A percentile compares a stretch with the other conserved stretches of the same genome.
phyloP scores from a whole-genome alignment of 2,113 vertebrate species.

The Anguilla japonica region DNA sequence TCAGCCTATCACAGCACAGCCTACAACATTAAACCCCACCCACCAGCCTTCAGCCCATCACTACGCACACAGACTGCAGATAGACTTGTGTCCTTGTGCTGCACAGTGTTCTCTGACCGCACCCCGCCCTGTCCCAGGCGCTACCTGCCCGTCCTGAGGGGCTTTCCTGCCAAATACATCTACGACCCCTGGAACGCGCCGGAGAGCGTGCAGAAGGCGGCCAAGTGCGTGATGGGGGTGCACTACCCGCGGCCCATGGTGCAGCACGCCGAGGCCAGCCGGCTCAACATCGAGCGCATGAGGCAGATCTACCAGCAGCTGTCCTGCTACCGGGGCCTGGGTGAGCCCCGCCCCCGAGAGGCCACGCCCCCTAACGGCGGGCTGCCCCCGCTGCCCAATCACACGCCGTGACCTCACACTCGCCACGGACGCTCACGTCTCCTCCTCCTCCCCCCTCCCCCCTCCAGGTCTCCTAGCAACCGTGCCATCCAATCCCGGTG shows the following conservation, averaged over 20 bases:
- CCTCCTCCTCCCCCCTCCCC: background rate
- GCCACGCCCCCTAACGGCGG: too few relatives aligned
- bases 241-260: conserved; percentile 96
- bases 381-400: too few relatives aligned
- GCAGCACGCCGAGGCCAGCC: conserved; percentile 89
- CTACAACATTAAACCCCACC: conserved; percentile 80
- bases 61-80: conserved; percentile 70
- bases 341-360: conserved; percentile 58
- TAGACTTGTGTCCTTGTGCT: background rate
- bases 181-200: conserved; percentile 97
- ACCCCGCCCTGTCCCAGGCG: conserved; percentile 63
- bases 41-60: background rate
- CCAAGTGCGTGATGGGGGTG: conserved; percentile 88
- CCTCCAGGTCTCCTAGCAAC: conserved; percentile 64
- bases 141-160: conserved; percentile 86
- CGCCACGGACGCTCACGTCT: background rate
- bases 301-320: conserved; percentile 97
- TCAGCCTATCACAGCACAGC: conserved; percentile 53
- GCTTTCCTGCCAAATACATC: conserved; percentile 92
- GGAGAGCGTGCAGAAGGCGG: conserved; percentile 85
- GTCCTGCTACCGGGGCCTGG: conserved; percentile 87
- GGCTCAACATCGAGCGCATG: conserved; percentile 93
- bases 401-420: too few relatives aligned
- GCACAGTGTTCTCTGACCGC: too few relatives aligned
- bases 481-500: conserved; percentile 65